Percentiles rank a stretch among this genome's conserved stretches.
Evolutionary conservation across 2,888 invertebrate species (phyloP).

Genomic region (Sericinus montela): DNA sequence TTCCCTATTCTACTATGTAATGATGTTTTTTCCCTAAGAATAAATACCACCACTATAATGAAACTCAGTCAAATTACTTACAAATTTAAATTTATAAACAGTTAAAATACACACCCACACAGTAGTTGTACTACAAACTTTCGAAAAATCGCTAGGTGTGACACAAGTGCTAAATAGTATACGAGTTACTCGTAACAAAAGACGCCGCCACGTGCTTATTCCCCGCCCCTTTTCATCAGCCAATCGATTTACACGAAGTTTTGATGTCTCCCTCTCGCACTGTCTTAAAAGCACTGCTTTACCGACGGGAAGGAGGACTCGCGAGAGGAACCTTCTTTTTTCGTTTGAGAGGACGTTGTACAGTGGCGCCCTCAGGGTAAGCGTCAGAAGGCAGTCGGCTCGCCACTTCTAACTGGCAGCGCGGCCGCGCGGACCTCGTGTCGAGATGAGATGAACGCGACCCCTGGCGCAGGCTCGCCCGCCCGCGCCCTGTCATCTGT

Average conservation of each 20-base stretch:
- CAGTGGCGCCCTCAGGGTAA: slow-evolving; percentile 55
- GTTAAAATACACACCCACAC: slow-evolving; percentile 27
- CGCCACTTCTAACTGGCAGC: slow-evolving; percentile 50
- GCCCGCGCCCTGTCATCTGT: slow-evolving; percentile 76
- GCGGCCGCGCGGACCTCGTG: slow-evolving; percentile 37
- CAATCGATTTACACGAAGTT: slow-evolving; percentile 67
- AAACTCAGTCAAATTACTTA: too few species aligned
- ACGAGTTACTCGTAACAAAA: slow-evolving; percentile 47
- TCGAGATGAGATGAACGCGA: slow-evolving; percentile 65
- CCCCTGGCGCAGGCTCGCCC: slow-evolving; percentile 66
- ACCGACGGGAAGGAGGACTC: slow-evolving; percentile 54
- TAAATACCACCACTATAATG: too few species aligned
- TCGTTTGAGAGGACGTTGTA: slow-evolving; percentile 34
- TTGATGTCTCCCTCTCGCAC: slow-evolving; percentile 51
- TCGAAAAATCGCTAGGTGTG: slow-evolving; percentile 42
- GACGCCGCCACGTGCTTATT: slow-evolving; percentile 63
- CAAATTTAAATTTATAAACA: too few species aligned
- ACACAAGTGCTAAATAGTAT: slow-evolving; percentile 46
- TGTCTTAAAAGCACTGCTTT: slow-evolving; percentile 46
- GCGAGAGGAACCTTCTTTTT: slow-evolving; percentile 38
- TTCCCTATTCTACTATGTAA: too few species aligned
- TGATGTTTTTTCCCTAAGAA: too few species aligned
- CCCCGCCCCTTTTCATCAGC: slow-evolving; percentile 67
- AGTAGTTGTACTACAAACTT: slow-evolving; percentile 41
- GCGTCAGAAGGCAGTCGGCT: slow-evolving; percentile 30